These are phyloP conservation scores for Rhogogaster chlorosoma DNA, from an alignment of 2,888 invertebrate genomes.

Conservation along the genomic window DNA sequence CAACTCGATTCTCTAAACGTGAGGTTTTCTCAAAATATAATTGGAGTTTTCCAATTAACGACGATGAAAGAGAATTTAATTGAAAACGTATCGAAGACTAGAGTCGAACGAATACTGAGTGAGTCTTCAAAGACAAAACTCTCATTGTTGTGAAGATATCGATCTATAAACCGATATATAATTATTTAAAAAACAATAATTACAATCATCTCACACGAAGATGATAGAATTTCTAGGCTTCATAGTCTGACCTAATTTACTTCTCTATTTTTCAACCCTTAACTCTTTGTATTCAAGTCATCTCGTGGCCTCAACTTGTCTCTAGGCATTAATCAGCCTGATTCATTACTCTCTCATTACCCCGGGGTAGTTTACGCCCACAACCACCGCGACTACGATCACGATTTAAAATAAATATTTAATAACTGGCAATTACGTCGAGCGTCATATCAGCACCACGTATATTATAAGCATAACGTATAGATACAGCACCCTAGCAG, in stretches of 20 bases:
- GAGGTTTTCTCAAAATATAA: background rate
- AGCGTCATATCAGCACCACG: conserved; percentile 2
- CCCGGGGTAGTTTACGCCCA: conserved; percentile 39
- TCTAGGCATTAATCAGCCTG: conserved; percentile 38
- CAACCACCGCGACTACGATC: conserved; percentile 8
- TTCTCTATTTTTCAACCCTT: conserved; percentile 14
- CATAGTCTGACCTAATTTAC: background rate
- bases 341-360: conserved; percentile 47
- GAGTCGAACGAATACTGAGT: conserved; percentile 2
- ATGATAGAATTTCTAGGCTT: background rate
- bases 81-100: background rate
- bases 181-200: background rate
- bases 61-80: conserved; percentile 16
- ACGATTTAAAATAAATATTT: conserved; percentile 44
- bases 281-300: conserved; percentile 14
- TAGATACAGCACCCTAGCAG: background rate
- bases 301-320: conserved; percentile 39
- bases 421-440: conserved; percentile 40
- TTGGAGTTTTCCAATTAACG: background rate
- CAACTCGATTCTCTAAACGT: background rate
- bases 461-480: conserved; percentile 24
- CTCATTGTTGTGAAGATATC: background rate
- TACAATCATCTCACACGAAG: background rate
- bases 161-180: background rate
- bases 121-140: background rate